Evolutionary conservation across 2,113 vertebrate species (phyloP).

Genomic region (Sander vitreus): DNA sequence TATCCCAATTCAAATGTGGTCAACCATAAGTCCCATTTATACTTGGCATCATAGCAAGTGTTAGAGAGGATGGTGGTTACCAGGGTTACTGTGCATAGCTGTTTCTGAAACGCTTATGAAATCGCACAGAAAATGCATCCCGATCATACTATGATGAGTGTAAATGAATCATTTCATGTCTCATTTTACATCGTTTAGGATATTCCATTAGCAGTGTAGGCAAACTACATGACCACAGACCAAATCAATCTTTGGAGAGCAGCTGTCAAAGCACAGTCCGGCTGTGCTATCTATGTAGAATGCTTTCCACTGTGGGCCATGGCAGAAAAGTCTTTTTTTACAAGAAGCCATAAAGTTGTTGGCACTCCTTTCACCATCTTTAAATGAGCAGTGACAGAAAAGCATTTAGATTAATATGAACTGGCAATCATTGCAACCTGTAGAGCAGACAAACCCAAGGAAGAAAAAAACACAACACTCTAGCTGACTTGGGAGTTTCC

Average conservation of each 20-base stretch:
- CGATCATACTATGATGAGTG: conserved; percentile 15
- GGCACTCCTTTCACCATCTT: not conserved
- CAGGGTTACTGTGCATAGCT: conserved; percentile 37
- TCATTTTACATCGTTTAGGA: conserved; percentile 8
- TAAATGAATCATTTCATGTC: conserved; percentile 31
- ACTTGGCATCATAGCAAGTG: conserved; percentile 31
- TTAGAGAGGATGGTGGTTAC: conserved; percentile 34
- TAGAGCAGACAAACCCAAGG: not conserved
- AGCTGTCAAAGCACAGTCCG: conserved; percentile 51
- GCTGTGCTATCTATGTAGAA: conserved; percentile 44
- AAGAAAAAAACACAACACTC: not conserved
- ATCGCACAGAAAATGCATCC: conserved; percentile 3
- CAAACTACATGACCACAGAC: conserved; percentile 21
- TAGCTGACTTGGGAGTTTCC: not conserved
- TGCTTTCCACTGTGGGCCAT: conserved; percentile 40
- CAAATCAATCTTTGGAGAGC: conserved; percentile 33
- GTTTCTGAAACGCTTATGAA: conserved; percentile 6
- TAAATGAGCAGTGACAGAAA: not conserved
- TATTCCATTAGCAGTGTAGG: conserved; percentile 31
- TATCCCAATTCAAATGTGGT: conserved; percentile 42
- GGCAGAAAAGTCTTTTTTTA: conserved; percentile 46
- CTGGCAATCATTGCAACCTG: not conserved
- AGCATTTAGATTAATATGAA: not conserved
- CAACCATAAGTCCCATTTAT: conserved; percentile 15
- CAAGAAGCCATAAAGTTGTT: conserved; percentile 6